Evolutionary conservation across 2,113 vertebrate species (phyloP).

Genomic region (Nanger granti): DNA sequence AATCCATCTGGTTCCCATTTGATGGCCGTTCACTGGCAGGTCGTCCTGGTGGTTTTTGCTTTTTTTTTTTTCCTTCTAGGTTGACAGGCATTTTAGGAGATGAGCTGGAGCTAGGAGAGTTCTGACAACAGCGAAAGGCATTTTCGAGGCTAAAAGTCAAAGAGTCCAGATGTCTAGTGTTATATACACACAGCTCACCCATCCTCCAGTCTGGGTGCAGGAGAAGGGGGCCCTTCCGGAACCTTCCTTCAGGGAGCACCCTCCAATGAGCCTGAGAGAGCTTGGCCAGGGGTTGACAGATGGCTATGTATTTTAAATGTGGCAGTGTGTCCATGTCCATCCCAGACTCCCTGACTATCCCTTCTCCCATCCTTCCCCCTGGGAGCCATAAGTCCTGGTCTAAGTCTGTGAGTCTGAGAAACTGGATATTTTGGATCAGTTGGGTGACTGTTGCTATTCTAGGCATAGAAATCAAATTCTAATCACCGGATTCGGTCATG

Average conservation of each 20-base stretch:
- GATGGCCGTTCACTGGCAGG: fast-evolving
- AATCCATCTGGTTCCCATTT: background rate
- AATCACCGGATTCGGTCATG: fast-evolving
- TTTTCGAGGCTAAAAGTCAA: background rate
- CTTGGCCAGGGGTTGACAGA: background rate
- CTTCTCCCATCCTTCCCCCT: background rate
- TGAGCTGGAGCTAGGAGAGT: background rate
- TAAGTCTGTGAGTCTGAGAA: background rate
- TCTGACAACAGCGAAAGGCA: fast-evolving
- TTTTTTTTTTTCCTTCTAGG: background rate
- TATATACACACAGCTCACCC: fast-evolving
- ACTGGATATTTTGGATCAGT: fast-evolving
- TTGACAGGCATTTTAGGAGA: background rate
- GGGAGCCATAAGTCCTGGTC: no score
- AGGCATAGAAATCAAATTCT: fast-evolving
- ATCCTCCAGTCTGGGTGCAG: fast-evolving
- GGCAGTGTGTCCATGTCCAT: background rate
- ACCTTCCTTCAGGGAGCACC: background rate
- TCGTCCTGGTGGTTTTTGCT: fast-evolving
- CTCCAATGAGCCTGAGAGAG: fast-evolving
- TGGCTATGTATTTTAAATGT: no score
- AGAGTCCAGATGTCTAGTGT: background rate
- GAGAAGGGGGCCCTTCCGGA: fast-evolving
- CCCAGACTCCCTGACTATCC: background rate
- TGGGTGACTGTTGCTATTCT: fast-evolving